These are phyloP conservation scores for Callipepla californica DNA, from an alignment of 2,113 vertebrate genomes.

Conservation along the genomic window DNA sequence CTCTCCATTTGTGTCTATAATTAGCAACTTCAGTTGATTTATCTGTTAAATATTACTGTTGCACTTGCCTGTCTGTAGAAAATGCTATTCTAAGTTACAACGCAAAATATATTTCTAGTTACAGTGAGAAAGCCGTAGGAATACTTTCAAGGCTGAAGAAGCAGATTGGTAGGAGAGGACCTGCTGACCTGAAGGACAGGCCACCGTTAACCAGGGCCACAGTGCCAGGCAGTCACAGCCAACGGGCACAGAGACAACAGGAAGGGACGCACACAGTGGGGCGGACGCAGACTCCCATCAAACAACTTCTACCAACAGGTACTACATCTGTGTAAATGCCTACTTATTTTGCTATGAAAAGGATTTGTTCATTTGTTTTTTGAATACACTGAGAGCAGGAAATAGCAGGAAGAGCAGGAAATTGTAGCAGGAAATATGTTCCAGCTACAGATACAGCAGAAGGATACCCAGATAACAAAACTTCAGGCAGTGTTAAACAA, in stretches of 20 bases:
- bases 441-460: background rate
- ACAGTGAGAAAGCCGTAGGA: background rate
- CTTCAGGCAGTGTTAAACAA: background rate
- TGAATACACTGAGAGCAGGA: background rate
- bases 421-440: background rate
- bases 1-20: background rate
- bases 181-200: background rate
- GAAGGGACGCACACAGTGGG: rapidly evolving
- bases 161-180: background rate
- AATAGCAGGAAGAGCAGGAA: background rate
- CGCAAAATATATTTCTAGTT: background rate
- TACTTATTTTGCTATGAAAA: background rate
- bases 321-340: background rate
- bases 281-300: background rate
- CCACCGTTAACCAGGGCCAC: background rate
- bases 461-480: background rate
- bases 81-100: background rate
- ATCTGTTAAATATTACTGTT: background rate
- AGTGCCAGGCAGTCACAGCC: background rate
- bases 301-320: background rate
- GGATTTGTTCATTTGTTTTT: background rate
- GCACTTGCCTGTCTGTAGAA: background rate
- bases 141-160: background rate
- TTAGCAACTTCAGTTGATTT: background rate
- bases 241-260: background rate